Evolutionary conservation across 2,888 invertebrate genomes (phyloP).

Genomic region (Mellilla xanthometata): DNA sequence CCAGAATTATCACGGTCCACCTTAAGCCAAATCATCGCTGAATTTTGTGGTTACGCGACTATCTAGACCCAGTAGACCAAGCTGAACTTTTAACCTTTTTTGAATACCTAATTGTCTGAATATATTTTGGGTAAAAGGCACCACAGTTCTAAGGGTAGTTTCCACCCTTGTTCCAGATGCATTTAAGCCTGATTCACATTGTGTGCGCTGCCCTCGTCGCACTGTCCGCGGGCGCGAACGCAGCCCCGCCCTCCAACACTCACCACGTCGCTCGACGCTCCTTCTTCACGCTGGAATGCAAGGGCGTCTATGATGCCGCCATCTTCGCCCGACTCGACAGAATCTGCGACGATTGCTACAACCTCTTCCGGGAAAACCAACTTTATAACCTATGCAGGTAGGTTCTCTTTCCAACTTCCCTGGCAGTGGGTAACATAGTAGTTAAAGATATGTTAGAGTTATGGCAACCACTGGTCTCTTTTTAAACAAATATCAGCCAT

Average conservation of each 20-base stretch:
- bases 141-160: too few relatives aligned
- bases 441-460: too few relatives aligned
- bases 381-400: slow-evolving; percentile 94
- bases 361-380: slow-evolving; percentile 92
- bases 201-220: slow-evolving; percentile 75
- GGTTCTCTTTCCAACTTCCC: slow-evolving; percentile 5
- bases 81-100: too few relatives aligned
- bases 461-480: too few relatives aligned
- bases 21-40: too few relatives aligned
- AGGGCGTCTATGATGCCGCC: slow-evolving; percentile 94
- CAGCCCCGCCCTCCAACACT: slow-evolving; percentile 65
- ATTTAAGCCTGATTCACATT: slow-evolving; percentile 76
- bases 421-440: too few relatives aligned
- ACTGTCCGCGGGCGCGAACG: slow-evolving; percentile 66
- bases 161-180: slow-evolving; percentile 69
- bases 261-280: slow-evolving; percentile 93
- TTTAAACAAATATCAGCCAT: too few relatives aligned
- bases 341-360: slow-evolving; percentile 96
- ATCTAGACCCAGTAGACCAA: too few relatives aligned
- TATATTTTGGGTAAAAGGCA: too few relatives aligned
- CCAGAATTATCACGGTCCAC: too few relatives aligned
- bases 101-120: too few relatives aligned
- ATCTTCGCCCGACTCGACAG: slow-evolving; percentile 94
- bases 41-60: too few relatives aligned
- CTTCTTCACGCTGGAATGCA: slow-evolving; percentile 95